A percentile compares a stretch with the other conserved stretches of the same genome.
Evolutionary conservation across 1,140 invertebrate genomes (phyloP).

Genomic region (Neodiprion virginianus): DNA sequence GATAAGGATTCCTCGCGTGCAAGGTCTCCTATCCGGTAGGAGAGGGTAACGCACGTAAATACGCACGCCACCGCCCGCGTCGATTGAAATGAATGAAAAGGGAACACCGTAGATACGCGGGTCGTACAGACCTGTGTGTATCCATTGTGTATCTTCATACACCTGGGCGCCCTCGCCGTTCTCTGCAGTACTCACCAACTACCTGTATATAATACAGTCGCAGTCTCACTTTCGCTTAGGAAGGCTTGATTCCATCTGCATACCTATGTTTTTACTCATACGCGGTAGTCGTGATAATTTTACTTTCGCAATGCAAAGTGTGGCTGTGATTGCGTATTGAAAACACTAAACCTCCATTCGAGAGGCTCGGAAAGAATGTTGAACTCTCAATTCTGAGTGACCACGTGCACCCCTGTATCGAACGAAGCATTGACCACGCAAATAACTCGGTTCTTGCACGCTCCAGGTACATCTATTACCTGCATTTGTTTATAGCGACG

Average conservation of each 20-base stretch:
- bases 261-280: background rate
- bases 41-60: constrained; percentile 13
- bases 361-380: too few species aligned
- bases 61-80: background rate
- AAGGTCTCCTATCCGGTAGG: constrained; percentile 15
- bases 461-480: too few species aligned
- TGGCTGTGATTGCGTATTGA: too few species aligned
- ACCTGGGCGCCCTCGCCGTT: background rate
- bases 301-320: too few species aligned
- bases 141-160: background rate
- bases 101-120: background rate
- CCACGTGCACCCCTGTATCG: too few species aligned
- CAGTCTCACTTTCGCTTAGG: background rate
- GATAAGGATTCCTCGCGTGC: constrained; percentile 1
- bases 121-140: background rate
- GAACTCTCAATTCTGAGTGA: too few species aligned
- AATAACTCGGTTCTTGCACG: too few species aligned
- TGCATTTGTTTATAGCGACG: too few species aligned
- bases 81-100: background rate
- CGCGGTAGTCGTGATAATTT: too few species aligned
- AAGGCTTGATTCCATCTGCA: background rate
- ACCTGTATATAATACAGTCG: background rate
- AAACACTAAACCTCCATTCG: too few species aligned
- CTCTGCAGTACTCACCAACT: background rate
- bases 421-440: too few species aligned